These are phyloP conservation scores for Dasypolia templi DNA, from an alignment of 2,888 invertebrate genomes.

Conservation along the genomic window DNA sequence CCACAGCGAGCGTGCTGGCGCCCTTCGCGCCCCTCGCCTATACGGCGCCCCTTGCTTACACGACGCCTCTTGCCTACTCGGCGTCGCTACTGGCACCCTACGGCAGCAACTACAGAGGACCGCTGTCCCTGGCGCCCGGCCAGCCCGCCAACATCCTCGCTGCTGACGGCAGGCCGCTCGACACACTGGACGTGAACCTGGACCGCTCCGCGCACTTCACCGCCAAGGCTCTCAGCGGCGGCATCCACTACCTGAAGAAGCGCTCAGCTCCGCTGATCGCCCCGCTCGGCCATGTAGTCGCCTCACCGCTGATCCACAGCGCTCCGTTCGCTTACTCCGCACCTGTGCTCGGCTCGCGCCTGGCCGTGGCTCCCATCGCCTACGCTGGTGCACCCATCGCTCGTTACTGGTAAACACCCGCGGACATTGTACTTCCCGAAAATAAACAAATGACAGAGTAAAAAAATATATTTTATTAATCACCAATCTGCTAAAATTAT, in stretches of 20 bases:
- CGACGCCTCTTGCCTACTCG: conserved; percentile 54
- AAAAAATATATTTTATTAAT: conserved; percentile 2
- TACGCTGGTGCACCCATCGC: conserved; percentile 48
- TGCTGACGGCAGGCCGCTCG: conserved; percentile 86
- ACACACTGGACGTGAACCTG: conserved; percentile 86
- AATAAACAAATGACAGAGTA: conserved; percentile 34
- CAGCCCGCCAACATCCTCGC: conserved; percentile 85
- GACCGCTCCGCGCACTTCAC: conserved; percentile 85
- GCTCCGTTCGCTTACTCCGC: conserved; percentile 76
- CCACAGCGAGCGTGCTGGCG: conserved; percentile 80
- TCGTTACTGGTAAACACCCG: conserved; percentile 50
- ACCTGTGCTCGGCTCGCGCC: conserved; percentile 63
- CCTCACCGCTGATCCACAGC: conserved; percentile 48
- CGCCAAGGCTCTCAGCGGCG: conserved; percentile 78
- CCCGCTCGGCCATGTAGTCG: conserved; percentile 56
- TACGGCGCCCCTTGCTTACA: conserved; percentile 49
- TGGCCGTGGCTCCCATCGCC: conserved; percentile 49
- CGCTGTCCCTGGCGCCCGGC: conserved; percentile 85
- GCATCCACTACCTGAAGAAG: conserved; percentile 81
- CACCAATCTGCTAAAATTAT: neutral
- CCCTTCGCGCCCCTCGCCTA: conserved; percentile 61
- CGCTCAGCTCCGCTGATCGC: conserved; percentile 74
- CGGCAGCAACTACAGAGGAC: conserved; percentile 81
- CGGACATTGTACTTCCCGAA: neutral
- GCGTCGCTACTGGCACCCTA: conserved; percentile 69